Evolutionary conservation across 2,113 vertebrate genomes (phyloP), one percentile per base, ranked within the genome.

Genomic region (Triplophysa rosa): DNA sequence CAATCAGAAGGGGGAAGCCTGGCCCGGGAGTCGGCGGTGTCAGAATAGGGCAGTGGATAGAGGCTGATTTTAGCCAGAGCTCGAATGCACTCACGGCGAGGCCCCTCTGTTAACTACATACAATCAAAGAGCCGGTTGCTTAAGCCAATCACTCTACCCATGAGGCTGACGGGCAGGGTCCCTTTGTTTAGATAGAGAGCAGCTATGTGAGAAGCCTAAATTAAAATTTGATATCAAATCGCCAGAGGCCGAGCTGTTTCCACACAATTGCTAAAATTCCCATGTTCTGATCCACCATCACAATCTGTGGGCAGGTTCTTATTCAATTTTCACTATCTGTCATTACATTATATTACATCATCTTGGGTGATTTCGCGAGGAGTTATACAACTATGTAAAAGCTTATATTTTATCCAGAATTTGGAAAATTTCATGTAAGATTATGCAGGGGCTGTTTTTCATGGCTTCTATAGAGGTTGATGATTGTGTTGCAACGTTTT

Each of bases 41-140:
- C 90, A 87, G 87, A 83, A 82, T 66, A 40, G 49, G 87, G 87
- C 73, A 59, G 42, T 72, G 72, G 81, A 84, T 76, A 82, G 75
- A 26, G 86, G 73, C 82, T 93, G 92, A 93, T 89, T 90, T 85
- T 92, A 90, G 87, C 90, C 92, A 93, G 92, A 91, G 79, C 87
- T 82, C 84, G 77, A 81, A 86, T 80, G 78, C 81, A 84, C 85
- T 88, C 86, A 82, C 19, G 23, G 65, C 65, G 82, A 87, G 86
- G 82, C 89, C 87, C 83, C 84, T 54, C 74, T 84, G 88, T 88
- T 87, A 92, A 91, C 88, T 85, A 89, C 81, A 78, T 67, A 86
- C 89, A 92, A 92, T 91, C 90, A 91, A 79, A 67, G 67, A 68
- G 26, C 64, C 47, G 24, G 72, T 67, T 82, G 68, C 81, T 71